Percentiles rank a stretch among this genome's conserved stretches.
Evolutionary conservation across 2,888 invertebrate species (phyloP).

Genomic region (Amiota mariae): DNA sequence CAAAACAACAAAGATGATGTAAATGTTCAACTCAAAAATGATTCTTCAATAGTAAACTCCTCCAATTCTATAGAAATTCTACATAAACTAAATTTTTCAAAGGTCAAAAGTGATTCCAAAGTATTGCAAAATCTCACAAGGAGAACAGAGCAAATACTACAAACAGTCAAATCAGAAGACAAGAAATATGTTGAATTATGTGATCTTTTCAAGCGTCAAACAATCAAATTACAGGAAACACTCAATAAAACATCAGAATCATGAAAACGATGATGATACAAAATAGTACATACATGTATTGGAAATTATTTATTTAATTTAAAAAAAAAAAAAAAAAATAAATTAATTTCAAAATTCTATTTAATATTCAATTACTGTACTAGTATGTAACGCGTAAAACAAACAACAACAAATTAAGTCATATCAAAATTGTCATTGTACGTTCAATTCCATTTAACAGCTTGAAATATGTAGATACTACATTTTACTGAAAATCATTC

Average conservation of each 20-base stretch:
- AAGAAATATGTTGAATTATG: constrained; percentile 56
- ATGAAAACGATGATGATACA: not conserved
- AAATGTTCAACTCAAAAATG: not conserved
- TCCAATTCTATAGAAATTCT: not conserved
- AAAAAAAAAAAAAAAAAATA: too few relatives aligned
- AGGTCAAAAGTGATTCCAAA: not conserved
- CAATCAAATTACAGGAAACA: constrained; percentile 57
- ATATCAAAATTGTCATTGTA: too few relatives aligned
- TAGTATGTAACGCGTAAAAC: too few relatives aligned
- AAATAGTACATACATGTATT: too few relatives aligned
- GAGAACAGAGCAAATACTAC: constrained; percentile 58
- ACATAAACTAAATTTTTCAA: not conserved
- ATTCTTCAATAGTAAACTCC: not conserved
- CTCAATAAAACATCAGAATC: constrained; percentile 53
- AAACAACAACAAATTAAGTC: too few relatives aligned
- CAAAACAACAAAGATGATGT: not conserved
- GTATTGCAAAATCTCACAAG: constrained; percentile 43
- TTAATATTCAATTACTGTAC: too few relatives aligned
- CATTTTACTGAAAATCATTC: too few relatives aligned
- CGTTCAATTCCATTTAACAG: too few relatives aligned
- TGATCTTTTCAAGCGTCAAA: constrained; percentile 56
- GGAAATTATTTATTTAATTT: too few relatives aligned
- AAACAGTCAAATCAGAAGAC: constrained; percentile 51
- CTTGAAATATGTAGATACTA: too few relatives aligned
- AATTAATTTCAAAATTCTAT: too few relatives aligned